phyloP scores from a whole-genome alignment of 2,113 vertebrate species.

The Chlamydotis undulata region DNA sequence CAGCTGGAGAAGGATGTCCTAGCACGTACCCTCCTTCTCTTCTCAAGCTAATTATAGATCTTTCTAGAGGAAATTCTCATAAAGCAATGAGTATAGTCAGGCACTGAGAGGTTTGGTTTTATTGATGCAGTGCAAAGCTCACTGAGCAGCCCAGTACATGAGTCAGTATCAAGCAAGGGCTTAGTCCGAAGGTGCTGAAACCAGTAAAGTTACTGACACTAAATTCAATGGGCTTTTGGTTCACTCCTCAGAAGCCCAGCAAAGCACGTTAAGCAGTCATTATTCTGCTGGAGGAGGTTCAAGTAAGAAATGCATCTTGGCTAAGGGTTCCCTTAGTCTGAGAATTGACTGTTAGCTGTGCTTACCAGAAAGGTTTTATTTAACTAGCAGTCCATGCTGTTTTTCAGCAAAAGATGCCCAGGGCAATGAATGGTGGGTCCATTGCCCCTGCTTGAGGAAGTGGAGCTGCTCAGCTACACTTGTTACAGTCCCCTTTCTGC shows the following conservation, averaged over 20 bases:
- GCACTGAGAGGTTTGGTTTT: background rate
- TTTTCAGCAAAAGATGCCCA: background rate
- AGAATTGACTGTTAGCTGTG: background rate
- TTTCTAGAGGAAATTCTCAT: background rate
- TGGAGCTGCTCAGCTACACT: fast-evolving
- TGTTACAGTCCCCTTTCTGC: background rate
- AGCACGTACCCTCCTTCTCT: background rate
- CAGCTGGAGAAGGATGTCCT: background rate
- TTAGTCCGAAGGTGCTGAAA: background rate
- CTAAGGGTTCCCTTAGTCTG: background rate
- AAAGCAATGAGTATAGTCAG: background rate
- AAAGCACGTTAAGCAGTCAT: fast-evolving
- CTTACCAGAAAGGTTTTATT: background rate
- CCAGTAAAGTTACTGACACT: background rate
- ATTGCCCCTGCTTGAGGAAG: background rate
- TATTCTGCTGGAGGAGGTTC: background rate
- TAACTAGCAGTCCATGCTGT: background rate
- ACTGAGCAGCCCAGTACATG: background rate
- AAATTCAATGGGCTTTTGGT: background rate
- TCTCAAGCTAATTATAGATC: background rate
- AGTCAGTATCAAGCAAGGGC: background rate
- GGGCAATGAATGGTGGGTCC: background rate
- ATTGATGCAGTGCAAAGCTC: background rate
- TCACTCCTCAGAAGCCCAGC: background rate
- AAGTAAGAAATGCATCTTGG: background rate